A percentile compares a stretch with the other conserved stretches of the same genome.
Conservation (phyloP, 2,113 vertebrate species). For the Platycercus adscitus region DNA sequence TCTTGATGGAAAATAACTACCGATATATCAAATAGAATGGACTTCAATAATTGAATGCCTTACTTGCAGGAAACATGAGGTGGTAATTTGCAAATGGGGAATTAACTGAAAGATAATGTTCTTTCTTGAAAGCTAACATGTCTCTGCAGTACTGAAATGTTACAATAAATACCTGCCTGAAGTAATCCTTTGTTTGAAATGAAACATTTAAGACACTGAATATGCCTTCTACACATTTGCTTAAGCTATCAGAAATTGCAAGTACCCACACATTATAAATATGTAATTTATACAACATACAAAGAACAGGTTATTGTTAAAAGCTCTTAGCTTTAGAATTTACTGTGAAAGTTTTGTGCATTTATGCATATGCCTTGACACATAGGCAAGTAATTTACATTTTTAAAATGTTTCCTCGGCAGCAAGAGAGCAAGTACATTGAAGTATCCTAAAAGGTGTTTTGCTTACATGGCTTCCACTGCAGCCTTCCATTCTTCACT, state of each 20-base stretch:
- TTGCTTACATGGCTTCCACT: neutral
- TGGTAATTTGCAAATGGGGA: neutral
- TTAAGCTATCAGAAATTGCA: neutral
- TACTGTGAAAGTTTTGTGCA: neutral
- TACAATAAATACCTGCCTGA: neutral
- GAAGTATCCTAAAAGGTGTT: neutral
- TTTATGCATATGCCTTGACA: neutral
- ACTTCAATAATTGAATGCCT: neutral
- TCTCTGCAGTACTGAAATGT: neutral
- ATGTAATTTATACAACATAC: neutral
- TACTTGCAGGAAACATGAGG: neutral
- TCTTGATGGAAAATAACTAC: neutral
- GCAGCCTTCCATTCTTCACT: neutral
- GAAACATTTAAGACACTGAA: neutral
- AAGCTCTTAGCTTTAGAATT: neutral
- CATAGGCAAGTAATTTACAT: neutral
- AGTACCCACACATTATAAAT: neutral
- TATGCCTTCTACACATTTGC: neutral
- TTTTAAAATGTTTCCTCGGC: neutral
- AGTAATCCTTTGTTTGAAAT: neutral
- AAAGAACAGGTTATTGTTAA: neutral
- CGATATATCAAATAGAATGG: neutral
- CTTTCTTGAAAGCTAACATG: neutral
- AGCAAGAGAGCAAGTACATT: neutral
- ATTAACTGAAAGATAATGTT: neutral